These are phyloP conservation scores for Aquatica leii DNA, from an alignment of 2,888 invertebrate genomes.

Conservation along the genomic window DNA sequence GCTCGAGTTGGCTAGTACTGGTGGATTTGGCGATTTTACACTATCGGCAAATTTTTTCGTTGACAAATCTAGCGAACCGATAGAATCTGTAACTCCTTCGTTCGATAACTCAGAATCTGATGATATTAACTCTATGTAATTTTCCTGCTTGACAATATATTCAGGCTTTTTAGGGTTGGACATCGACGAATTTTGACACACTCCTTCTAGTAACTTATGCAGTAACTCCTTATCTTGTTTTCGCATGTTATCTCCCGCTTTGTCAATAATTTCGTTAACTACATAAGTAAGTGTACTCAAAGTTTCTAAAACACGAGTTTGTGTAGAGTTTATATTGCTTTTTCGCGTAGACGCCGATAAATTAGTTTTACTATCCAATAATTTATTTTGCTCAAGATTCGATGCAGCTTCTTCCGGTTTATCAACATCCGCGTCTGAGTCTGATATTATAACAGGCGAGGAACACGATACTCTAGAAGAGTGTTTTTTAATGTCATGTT, in stretches of 20 bases:
- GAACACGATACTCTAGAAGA: too few relatives aligned
- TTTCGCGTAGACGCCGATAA: background rate
- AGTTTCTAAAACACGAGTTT: background rate
- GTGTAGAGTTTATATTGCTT: background rate
- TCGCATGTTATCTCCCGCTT: background rate
- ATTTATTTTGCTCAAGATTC: background rate
- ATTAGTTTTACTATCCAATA: background rate
- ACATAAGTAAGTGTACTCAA: background rate
- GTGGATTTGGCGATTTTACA: too few relatives aligned
- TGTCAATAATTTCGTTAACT: slow-evolving; percentile 5
- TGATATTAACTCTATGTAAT: background rate
- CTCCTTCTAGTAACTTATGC: background rate
- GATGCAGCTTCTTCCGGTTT: background rate
- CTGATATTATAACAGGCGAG: background rate
- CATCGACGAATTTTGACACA: background rate
- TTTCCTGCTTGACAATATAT: background rate
- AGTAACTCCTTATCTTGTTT: slow-evolving; percentile 3
- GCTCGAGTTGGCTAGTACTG: too few relatives aligned
- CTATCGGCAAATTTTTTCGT: background rate
- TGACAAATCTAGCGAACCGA: background rate
- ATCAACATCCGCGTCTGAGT: background rate
- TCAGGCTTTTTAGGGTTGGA: background rate
- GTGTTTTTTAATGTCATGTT: too few relatives aligned
- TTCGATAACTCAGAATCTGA: slow-evolving; percentile 2
- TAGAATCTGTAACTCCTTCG: background rate